Conservation (phyloP, 2,797 vertebrate genomes). For the Taenioides sp. region DNA sequence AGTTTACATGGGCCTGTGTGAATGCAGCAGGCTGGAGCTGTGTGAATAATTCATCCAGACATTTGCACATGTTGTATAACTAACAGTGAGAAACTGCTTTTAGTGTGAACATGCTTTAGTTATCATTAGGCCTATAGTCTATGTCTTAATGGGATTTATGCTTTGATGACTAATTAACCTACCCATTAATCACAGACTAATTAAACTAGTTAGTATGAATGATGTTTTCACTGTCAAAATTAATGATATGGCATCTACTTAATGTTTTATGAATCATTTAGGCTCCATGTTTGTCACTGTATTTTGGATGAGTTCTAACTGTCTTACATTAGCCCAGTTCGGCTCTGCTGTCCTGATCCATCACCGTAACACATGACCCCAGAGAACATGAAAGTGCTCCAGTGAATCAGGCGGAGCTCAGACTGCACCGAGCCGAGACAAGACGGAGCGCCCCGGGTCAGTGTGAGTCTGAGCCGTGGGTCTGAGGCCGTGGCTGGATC, state of each 20-base stretch:
- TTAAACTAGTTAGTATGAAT: background rate
- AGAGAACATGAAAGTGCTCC: too few relatives aligned
- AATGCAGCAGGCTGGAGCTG: background rate
- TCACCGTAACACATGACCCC: too few relatives aligned
- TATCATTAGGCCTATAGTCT: background rate
- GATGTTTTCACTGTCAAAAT: background rate
- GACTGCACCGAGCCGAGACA: too few relatives aligned
- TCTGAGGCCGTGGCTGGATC: slow-evolving; percentile 40
- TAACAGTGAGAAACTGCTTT: slow-evolving; percentile 1
- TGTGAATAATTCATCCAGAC: slow-evolving; percentile 6
- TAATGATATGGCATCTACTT: background rate
- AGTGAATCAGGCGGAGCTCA: slow-evolving; percentile 1
- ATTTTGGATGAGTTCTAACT: background rate
- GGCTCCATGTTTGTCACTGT: background rate
- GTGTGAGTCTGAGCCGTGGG: background rate
- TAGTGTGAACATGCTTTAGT: background rate
- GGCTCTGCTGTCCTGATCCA: too few relatives aligned
- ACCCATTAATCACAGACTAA: background rate
- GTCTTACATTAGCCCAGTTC: background rate
- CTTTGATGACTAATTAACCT: background rate
- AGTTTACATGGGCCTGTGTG: background rate
- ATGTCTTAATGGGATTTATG: background rate
- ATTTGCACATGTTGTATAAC: slow-evolving; percentile 7
- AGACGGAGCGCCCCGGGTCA: background rate
- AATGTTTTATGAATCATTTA: background rate